phyloP scores from a whole-genome alignment of 2,113 vertebrate genomes.

The Otis tarda region DNA sequence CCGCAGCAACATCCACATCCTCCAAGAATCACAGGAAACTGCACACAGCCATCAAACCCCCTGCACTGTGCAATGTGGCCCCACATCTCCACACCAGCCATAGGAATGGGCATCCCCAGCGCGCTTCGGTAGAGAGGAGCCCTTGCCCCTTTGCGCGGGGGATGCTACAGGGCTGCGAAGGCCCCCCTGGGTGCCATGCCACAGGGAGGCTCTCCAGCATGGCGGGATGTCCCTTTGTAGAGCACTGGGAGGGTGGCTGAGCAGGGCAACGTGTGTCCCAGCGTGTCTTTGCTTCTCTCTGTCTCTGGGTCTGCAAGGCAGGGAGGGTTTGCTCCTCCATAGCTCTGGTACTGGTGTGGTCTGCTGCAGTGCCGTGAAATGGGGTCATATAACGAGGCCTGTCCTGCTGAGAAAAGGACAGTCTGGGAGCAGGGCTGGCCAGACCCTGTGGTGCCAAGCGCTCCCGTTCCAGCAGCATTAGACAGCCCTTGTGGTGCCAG shows the following conservation, averaged over 20 bases:
- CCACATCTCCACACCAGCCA: neutral
- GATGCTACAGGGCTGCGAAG: constrained; percentile 51
- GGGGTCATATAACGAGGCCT: neutral
- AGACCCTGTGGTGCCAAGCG: neutral
- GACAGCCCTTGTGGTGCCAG: neutral
- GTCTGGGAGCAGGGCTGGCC: neutral
- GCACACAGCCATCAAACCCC: fast-evolving
- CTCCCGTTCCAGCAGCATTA: neutral
- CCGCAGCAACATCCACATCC: constrained; percentile 65
- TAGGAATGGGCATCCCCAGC: neutral
- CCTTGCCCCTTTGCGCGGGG: neutral
- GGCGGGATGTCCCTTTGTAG: neutral
- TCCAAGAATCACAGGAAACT: neutral
- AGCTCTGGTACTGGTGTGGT: neutral
- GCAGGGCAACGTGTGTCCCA: neutral
- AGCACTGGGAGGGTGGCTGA: neutral
- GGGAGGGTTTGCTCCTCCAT: neutral
- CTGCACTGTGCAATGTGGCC: fast-evolving
- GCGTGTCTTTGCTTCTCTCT: neutral
- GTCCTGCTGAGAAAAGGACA: neutral
- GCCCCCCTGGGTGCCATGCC: neutral
- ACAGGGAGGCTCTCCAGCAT: neutral
- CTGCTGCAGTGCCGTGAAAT: neutral
- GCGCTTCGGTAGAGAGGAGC: fast-evolving
- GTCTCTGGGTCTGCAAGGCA: neutral